Conservation (phyloP, 2,888 invertebrate genomes). For the Apamea monoglypha region DNA sequence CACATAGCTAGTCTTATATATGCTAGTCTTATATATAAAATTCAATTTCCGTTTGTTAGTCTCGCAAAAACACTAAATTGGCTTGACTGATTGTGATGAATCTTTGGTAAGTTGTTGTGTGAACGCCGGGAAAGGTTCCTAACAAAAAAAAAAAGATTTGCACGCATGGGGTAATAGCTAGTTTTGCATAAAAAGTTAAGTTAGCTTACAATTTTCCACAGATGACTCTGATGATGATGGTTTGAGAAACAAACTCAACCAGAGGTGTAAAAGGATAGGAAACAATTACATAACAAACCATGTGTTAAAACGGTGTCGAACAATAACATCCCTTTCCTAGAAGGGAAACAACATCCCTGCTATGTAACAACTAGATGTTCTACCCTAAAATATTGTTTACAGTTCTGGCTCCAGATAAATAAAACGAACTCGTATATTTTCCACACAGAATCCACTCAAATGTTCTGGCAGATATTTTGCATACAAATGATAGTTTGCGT, state of each 20-base stretch:
- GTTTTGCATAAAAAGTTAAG: background rate
- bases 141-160: too few species aligned
- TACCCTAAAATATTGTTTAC: background rate
- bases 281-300: background rate
- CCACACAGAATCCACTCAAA: conserved; percentile 32
- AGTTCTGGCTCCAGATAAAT: background rate
- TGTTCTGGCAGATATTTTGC: conserved; percentile 50
- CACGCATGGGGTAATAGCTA: background rate
- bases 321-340: too few species aligned
- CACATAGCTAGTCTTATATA: too few species aligned
- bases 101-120: background rate
- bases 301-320: background rate
- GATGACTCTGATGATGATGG: too few species aligned
- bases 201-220: background rate
- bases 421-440: conserved; percentile 40
- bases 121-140: too few species aligned
- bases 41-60: background rate
- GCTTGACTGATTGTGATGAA: background rate
- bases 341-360: background rate
- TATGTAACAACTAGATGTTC: background rate
- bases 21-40: too few species aligned
- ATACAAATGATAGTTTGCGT: conserved; percentile 54
- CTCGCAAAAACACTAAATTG: too few species aligned
- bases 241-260: background rate
- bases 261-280: background rate